Percentiles rank a stretch among this genome's conserved stretches.
Evolutionary conservation across 2,888 invertebrate genomes (phyloP).

Genomic region (Ypsolopha scabrella): DNA sequence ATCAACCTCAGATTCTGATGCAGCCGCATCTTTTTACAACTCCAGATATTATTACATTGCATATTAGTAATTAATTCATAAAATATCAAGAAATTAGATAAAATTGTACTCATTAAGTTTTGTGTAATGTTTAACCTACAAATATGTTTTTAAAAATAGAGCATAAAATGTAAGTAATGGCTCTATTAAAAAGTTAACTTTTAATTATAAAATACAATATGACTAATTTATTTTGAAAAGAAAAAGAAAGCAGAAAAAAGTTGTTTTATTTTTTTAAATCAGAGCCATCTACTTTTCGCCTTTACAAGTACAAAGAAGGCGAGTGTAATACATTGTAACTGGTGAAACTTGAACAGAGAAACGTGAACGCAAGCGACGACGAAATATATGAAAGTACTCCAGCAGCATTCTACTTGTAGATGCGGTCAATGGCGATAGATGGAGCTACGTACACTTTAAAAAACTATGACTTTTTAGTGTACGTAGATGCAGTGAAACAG

Average conservation of each 20-base stretch:
- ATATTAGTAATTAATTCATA: conserved; percentile 20
- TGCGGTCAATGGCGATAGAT: neutral
- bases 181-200: too few relatives aligned
- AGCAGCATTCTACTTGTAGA: too few relatives aligned
- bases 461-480: neutral
- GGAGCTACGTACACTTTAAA: neutral
- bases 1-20: conserved; percentile 37
- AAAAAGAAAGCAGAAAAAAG: too few relatives aligned
- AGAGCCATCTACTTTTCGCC: neutral
- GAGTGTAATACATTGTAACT: neutral
- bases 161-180: too few relatives aligned
- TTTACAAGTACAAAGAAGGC: neutral
- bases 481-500: too few relatives aligned
- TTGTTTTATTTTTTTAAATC: too few relatives aligned
- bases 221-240: too few relatives aligned
- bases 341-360: neutral
- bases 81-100: conserved; percentile 18
- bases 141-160: too few relatives aligned
- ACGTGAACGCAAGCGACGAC: neutral
- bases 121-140: neutral
- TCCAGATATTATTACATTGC: conserved; percentile 31
- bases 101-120: conserved; percentile 11
- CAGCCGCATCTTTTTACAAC: conserved; percentile 52
- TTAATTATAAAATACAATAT: too few relatives aligned
- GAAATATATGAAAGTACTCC: neutral